Evolutionary conservation across 2,888 invertebrate species (phyloP), one percentile per base, ranked within the genome.

Genomic region (Capitulum mitella): DNA sequence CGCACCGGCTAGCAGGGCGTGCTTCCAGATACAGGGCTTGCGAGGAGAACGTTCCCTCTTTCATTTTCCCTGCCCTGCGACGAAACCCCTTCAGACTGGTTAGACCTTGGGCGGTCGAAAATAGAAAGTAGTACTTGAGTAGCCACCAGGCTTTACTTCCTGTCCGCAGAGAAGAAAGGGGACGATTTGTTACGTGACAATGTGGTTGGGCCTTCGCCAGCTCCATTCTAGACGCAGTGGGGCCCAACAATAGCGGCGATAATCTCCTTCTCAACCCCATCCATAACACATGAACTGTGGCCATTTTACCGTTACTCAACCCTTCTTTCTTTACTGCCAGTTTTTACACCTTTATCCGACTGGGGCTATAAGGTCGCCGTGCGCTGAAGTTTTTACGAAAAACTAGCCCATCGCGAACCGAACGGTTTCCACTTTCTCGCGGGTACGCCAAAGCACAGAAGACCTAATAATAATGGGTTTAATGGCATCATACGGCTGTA

Each of bases 101-200:
- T n/a, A n/a, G n/a, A n/a, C n/a, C n/a, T n/a, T 64, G 64, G 34
- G 64, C 34, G 64, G 34, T 34, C 64, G 10, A 29, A 64, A 64
- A 64, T 64, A 64, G 64, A 64, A 64, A 64, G 64, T 64, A 64
- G 64, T 32, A 34, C 64, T n/a, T n/a, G 64, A 29, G 64, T 64
- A 34, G 64, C 64, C 14, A 19, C 14, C 19, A 40, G 37, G 26
- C 70, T 70, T 70, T 40, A 12, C 70, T n/a, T 3, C 26, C 8
- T 40, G 70, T 70, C 70, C 37, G 70, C 70, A 8, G 8, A 0
- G 70, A 70, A 64, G 37, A 70, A 70, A 37, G 37, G 70, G 2
- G 70, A 40, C 70, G 70, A 40, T 70, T 70, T 70, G 70, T 26
- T 40, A 37, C 26, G 70, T 40, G 70, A 40, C 70, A 64, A 16